Conservation (phyloP, 2,797 vertebrate species). For the Alectoris magna region DNA sequence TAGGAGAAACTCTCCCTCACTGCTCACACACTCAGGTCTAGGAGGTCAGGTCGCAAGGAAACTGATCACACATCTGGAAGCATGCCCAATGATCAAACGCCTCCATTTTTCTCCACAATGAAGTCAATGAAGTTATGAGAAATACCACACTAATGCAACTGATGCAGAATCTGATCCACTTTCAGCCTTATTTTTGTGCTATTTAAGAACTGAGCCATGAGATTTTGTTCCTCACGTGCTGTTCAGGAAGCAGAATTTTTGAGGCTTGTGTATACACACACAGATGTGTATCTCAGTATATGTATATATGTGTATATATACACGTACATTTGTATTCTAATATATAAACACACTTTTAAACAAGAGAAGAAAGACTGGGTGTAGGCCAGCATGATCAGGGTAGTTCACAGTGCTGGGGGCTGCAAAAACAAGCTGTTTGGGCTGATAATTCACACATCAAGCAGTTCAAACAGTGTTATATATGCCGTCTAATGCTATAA, state of each 20-base stretch:
- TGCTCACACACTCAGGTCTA: background rate
- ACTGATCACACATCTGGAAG: background rate
- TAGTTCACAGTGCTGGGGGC: background rate
- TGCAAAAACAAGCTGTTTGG: background rate
- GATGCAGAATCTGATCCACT: background rate
- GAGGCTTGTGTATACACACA: too few species aligned
- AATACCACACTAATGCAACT: background rate
- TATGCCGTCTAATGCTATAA: background rate
- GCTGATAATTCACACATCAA: background rate
- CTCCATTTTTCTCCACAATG: background rate
- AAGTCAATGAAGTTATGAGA: background rate
- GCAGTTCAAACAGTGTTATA: background rate
- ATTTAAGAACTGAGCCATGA: fast-evolving
- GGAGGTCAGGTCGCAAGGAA: background rate
- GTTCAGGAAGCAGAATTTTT: background rate
- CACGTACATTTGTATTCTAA: background rate
- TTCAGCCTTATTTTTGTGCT: background rate
- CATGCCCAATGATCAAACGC: background rate
- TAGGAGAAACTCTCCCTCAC: background rate
- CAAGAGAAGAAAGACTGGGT: background rate
- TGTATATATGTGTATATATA: fast-evolving
- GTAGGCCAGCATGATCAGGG: background rate
- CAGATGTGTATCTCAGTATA: too few species aligned
- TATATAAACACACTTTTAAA: fast-evolving
- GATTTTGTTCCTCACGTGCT: background rate